Percentiles rank a stretch among this genome's conserved stretches.
phyloP scores from a whole-genome alignment of 37 sponge, comb jelly and placozoan genomes.

The Chondrilla cf. caribensis region DNA sequence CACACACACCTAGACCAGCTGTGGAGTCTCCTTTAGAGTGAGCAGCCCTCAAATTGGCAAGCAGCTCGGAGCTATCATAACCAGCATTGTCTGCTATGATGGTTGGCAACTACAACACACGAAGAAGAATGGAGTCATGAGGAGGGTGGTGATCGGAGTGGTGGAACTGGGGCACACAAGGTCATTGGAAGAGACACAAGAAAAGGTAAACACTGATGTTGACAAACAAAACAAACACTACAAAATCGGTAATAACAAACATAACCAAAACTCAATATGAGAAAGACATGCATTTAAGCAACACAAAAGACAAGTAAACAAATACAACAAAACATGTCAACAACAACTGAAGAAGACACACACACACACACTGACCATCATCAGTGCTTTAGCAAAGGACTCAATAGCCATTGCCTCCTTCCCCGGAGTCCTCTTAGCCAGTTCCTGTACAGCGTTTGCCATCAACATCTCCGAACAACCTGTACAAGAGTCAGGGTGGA shows the following conservation, averaged over 20 bases:
- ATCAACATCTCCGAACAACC: conserved; percentile 94
- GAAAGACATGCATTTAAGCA: neutral
- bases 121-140: neutral
- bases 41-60: conserved; percentile 75
- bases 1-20: conserved; percentile 72
- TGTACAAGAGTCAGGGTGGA: neutral
- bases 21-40: conserved; percentile 76
- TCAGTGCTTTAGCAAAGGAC: conserved; percentile 85
- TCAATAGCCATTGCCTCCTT: conserved; percentile 96
- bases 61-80: conserved; percentile 91
- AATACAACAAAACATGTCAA: neutral
- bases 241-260: too few species aligned
- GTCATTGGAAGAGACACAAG: neutral
- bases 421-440: conserved; percentile 83
- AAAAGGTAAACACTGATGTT: too few species aligned
- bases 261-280: too few species aligned
- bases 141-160: neutral
- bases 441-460: conserved; percentile 90
- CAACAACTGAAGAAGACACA: neutral
- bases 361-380: conserved; percentile 44
- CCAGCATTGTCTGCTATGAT: conserved; percentile 98
- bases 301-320: neutral
- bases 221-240: too few species aligned
- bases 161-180: neutral
- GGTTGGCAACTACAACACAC: conserved; percentile 86